Conservation (phyloP, 1,140 invertebrate genomes). For the Drosophila hydei region DNA sequence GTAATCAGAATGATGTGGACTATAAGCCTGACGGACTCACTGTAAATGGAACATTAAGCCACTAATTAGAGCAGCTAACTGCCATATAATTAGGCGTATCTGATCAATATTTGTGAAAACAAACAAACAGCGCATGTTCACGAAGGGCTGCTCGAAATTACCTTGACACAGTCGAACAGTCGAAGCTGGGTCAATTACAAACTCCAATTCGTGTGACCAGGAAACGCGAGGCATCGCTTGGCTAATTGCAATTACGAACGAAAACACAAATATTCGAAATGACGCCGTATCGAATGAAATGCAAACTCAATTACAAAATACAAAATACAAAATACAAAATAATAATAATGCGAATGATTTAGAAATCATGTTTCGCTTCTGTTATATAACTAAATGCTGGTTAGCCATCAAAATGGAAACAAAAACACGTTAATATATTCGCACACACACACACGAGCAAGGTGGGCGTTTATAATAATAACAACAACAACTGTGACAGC, state of each 20-base stretch:
- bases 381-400: conserved; percentile 14
- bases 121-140: background rate
- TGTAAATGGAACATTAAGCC: background rate
- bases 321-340: background rate
- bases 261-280: background rate
- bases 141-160: conserved; percentile 1
- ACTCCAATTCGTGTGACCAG: conserved; percentile 28
- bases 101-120: conserved; percentile 16
- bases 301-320: conserved; percentile 1
- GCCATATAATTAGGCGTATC: conserved; percentile 23
- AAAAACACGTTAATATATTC: conserved; percentile 10
- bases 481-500: conserved; percentile 5
- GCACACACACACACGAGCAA: conserved; percentile 12
- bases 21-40: too few species aligned
- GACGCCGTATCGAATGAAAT: background rate
- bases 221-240: conserved; percentile 20
- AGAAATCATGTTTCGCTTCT: conserved; percentile 3
- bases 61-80: conserved; percentile 34
- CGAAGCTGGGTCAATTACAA: conserved; percentile 18
- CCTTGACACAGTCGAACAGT: conserved; percentile 37
- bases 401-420: background rate
- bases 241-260: conserved; percentile 3
- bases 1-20: too few species aligned
- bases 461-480: conserved; percentile 13
- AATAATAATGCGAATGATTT: conserved; percentile 5